Percentiles rank a stretch among this genome's conserved stretches.
phyloP scores from a whole-genome alignment of 2,888 invertebrate genomes.

The Thymelicus sylvestris region DNA sequence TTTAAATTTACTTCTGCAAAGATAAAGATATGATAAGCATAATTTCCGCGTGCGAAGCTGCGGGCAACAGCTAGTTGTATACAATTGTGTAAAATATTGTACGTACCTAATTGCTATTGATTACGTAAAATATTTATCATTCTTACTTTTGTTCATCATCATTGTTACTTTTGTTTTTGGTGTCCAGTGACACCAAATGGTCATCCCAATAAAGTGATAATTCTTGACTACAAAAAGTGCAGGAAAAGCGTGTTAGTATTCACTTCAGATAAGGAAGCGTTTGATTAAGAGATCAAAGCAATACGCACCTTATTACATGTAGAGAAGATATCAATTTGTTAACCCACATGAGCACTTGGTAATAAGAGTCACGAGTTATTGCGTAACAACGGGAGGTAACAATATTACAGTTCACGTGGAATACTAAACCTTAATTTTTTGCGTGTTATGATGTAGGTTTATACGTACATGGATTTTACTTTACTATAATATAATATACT shows the following conservation, averaged over 20 bases:
- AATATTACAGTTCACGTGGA: slow-evolving; percentile 66
- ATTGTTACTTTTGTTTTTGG: too few relatives aligned
- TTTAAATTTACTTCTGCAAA: too few relatives aligned
- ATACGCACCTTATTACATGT: slow-evolving; percentile 50
- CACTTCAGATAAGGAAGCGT: slow-evolving; percentile 57
- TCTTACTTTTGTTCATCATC: too few relatives aligned
- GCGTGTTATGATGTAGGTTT: not conserved
- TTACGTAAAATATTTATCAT: too few relatives aligned
- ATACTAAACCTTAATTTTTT: slow-evolving; percentile 55
- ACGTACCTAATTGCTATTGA: too few relatives aligned
- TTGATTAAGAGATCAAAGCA: slow-evolving; percentile 44
- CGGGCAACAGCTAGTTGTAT: too few relatives aligned
- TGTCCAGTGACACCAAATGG: slow-evolving; percentile 35
- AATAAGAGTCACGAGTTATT: slow-evolving; percentile 82
- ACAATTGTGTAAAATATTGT: too few relatives aligned
- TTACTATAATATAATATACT: too few relatives aligned
- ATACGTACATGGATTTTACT: too few relatives aligned
- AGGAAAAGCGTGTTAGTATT: slow-evolving; percentile 69
- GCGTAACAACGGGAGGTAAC: slow-evolving; percentile 67
- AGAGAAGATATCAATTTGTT: slow-evolving; percentile 55
- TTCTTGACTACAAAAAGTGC: slow-evolving; percentile 58
- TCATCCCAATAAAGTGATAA: slow-evolving; percentile 55
- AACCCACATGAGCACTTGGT: slow-evolving; percentile 52
- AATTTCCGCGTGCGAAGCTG: too few relatives aligned
- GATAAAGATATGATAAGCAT: too few relatives aligned